Evolutionary conservation across 2,888 invertebrate species (phyloP), one percentile per base, ranked within the genome.

Genomic region (Limnephilus marmoratus): DNA sequence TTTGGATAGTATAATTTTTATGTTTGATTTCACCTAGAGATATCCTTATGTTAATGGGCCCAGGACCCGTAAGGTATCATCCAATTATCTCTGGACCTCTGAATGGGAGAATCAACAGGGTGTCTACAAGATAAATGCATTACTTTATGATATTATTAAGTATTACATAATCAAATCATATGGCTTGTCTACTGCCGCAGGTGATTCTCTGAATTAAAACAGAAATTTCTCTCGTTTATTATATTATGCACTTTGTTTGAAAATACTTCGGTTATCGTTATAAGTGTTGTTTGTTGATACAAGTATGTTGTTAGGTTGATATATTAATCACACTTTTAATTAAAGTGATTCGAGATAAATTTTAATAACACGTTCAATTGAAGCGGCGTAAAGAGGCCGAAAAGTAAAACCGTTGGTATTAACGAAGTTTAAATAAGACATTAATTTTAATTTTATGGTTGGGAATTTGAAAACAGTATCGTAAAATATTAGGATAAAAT

Each of bases 161-260:
- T 88, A 88, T 88, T 68, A 68, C 53, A 68, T 88, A 88, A 88
- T 88, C 88, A 88, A 88, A 88, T 88, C 29, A 88, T n/a, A 53
- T 2, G 88, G 68, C 18, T 31, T 37, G 31, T 68, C 88, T 31
- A 37, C 5, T 12, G 88, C 88, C 88, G 34, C 68, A 31, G 88
- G 88, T 31, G 88, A 13, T 88, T 88, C 88, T 68, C 68, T 49
- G 68, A 68, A 88, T 24, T 68, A 29, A 29, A 29, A 68, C 31
- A 34, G 88, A 68, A 68, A 68, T 88, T 68, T 31, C 68, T 88
- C 68, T 68, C 34, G 86, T 41, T 37, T 83, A 83, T 83, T 37
- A 83, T 83, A 37, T 83, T 83, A 37, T 83, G 34, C 37, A 83
- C 37, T 83, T 5, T 83, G 83, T 37, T 68, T 24, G 24, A 68